phyloP scores from a whole-genome alignment of 92 coral and sea anemone genomes.

The Zoanthus sansibaricus region DNA sequence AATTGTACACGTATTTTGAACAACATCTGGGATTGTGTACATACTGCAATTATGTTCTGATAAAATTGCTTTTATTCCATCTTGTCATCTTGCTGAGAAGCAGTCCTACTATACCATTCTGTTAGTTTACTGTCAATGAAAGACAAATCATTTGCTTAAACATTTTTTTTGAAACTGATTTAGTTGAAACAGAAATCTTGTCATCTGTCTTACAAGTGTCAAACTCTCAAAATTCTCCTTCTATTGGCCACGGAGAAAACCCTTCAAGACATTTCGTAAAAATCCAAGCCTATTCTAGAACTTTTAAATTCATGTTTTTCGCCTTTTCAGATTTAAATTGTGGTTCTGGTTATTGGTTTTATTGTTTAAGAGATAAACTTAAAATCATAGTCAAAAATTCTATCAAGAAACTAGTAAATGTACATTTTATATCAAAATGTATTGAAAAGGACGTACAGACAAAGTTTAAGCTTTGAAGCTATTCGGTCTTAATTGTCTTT shows the following conservation, averaged over 20 bases:
- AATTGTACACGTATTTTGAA: constrained; percentile 30
- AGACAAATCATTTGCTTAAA: neutral
- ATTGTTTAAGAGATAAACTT: neutral
- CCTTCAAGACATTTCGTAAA: neutral
- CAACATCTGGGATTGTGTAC: constrained; percentile 42
- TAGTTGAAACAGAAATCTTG: neutral
- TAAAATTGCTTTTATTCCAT: constrained; percentile 23
- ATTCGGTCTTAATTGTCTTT: neutral
- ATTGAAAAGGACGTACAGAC: neutral
- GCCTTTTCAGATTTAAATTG: neutral
- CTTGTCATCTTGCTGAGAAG: constrained; percentile 14
- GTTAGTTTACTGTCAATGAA: neutral
- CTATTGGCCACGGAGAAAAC: neutral
- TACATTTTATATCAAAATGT: neutral
- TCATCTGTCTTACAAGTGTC: neutral
- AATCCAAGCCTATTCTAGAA: neutral
- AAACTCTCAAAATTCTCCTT: neutral
- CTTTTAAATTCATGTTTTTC: neutral
- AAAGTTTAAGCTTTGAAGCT: constrained; percentile 5
- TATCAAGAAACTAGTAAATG: neutral
- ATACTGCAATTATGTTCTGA: constrained; percentile 26
- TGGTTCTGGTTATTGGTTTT: neutral
- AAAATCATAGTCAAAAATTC: constrained; percentile 1
- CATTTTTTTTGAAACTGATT: constrained; percentile 2
- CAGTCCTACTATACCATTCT: neutral